These are phyloP conservation scores for Herpetotheres cachinnans DNA, from an alignment of 2,113 vertebrate species.

Conservation along the genomic window DNA sequence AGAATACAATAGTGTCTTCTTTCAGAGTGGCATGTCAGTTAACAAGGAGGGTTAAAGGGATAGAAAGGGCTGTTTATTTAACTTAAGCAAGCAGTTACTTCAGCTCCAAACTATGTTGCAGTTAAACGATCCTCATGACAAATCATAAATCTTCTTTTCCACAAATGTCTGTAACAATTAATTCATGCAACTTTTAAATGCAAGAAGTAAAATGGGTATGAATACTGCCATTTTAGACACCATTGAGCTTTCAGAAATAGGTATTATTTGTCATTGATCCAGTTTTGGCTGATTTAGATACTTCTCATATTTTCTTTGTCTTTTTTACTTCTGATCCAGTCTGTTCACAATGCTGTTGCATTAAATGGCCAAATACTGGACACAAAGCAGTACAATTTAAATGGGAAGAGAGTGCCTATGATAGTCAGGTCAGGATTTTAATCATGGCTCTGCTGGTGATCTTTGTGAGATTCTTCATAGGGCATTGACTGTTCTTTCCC, in stretches of 20 bases:
- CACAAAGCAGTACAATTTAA: neutral
- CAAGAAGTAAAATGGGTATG: neutral
- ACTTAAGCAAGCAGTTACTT: neutral
- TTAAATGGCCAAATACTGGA: neutral
- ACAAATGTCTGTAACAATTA: neutral
- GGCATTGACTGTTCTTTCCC: neutral
- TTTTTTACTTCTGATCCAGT: neutral
- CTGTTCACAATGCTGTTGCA: neutral
- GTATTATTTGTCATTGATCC: neutral
- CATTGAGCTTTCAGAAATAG: neutral
- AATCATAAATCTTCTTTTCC: neutral
- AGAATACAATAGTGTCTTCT: neutral
- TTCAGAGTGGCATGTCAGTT: neutral
- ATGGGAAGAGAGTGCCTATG: neutral
- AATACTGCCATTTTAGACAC: neutral
- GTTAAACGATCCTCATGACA: neutral
- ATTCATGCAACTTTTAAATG: neutral
- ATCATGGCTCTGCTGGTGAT: neutral
- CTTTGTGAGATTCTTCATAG: neutral
- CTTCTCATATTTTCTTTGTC: neutral
- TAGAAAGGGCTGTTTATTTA: neutral
- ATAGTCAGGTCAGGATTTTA: neutral
- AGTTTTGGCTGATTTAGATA: neutral
- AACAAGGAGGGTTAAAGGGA: neutral
- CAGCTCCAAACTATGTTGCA: neutral